Evolutionary conservation across 1,140 invertebrate genomes (phyloP), one percentile per base, ranked within the genome.

Genomic region (Eulimnadia texana): DNA sequence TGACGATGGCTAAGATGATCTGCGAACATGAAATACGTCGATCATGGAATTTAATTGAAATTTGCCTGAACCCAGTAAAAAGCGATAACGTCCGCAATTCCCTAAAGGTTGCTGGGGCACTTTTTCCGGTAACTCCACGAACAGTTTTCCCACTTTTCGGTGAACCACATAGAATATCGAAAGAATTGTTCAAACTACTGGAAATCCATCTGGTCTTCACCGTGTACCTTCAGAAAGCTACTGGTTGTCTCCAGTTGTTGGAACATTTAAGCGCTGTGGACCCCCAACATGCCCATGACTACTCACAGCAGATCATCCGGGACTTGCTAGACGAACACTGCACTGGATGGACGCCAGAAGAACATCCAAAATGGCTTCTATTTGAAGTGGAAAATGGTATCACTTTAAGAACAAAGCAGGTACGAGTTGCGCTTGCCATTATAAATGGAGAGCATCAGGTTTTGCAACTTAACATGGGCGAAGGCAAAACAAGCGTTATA

Each of bases 401-500:
- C 3, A 59, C 59, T 25, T 58, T 67, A 6, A 16, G 66, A 16
- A 50, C 47, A 1, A 42, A 61, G 22, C 66, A 66, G 25, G 64
- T 64, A 1, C 24, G 55, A 42, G 66, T 67, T 13, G 64, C 64
- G 13, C 55, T 64, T 22, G 22, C 49, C 28, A 67, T 67, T 60
- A 57, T 63, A 25, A 42, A 55, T 3, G 22, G 52, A 16, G 25
- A 64, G 9, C 63, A 66, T 56, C 53, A 53, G 0, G 25, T 67
- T 1, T 42, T 66, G 16, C 66, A 67, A 49, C 29, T 67, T 13
- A 67, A 67, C 58, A 67, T 67, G 66, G 66, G 66, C 0, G 66
- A 67, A 54, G 66, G 66, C 6, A 67, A 67, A 53, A 67, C 66
- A 0, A 57, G 62, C 2, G 62, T 67, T 16, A 67, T 67, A 33